These are phyloP conservation scores for Clarias laeviceps DNA, from an alignment of 2,797 vertebrate species.

Conservation along the genomic window DNA sequence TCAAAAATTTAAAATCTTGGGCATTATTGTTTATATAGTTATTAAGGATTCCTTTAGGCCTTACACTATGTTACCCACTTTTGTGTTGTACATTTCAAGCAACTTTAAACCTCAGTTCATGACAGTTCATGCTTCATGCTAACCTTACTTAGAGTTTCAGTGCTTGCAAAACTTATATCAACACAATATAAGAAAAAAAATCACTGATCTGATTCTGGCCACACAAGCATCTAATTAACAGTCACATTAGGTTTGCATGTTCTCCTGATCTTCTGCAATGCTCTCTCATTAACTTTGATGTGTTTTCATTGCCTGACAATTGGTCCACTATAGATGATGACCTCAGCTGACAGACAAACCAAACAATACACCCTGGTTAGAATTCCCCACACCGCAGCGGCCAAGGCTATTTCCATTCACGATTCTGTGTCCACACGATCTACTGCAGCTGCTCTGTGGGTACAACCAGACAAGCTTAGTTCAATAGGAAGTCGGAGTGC, in stretches of 20 bases:
- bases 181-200: slow-evolving; percentile 35
- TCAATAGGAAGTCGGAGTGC: slow-evolving; percentile 34
- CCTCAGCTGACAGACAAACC: slow-evolving; percentile 40
- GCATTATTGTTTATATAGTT: not conserved
- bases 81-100: slow-evolving; percentile 19
- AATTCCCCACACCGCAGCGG: slow-evolving; percentile 50
- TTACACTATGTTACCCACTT: not conserved
- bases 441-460: slow-evolving; percentile 28
- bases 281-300: slow-evolving; percentile 45
- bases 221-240: slow-evolving; percentile 51
- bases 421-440: slow-evolving; percentile 34
- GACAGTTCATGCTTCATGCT: not conserved
- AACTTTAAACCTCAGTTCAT: slow-evolving; percentile 8
- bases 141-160: slow-evolving; percentile 33
- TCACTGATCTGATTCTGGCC: slow-evolving; percentile 39
- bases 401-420: slow-evolving; percentile 41
- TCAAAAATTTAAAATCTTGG: not conserved
- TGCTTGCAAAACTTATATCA: slow-evolving; percentile 33
- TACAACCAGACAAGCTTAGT: slow-evolving; percentile 24
- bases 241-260: slow-evolving; percentile 10
- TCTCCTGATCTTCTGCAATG: slow-evolving; percentile 46
- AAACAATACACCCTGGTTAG: slow-evolving; percentile 50
- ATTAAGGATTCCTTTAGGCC: not conserved
- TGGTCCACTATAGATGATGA: slow-evolving; percentile 41
- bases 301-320: slow-evolving; percentile 50